Conservation (phyloP, 2,113 vertebrate genomes). For the Aphyosemion australe region DNA sequence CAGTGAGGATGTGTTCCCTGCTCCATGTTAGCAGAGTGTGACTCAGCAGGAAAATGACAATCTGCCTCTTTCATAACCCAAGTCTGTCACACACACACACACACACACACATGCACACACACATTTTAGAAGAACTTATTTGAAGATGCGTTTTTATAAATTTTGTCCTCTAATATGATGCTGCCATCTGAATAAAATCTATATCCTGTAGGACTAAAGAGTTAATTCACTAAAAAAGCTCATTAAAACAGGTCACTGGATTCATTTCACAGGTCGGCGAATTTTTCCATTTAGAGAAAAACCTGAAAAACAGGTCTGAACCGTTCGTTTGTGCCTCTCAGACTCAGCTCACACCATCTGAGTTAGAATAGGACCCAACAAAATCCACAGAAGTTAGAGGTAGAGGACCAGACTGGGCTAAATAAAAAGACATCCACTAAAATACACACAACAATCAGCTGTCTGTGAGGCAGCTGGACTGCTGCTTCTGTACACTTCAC, state of each 20-base stretch:
- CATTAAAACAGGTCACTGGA: background rate
- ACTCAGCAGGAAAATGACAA: constrained; percentile 61
- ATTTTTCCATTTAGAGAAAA: background rate
- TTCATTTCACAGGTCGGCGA: background rate
- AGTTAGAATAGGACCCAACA: too few species aligned
- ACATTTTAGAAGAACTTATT: constrained; percentile 12
- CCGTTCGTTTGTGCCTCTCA: background rate
- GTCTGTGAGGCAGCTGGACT: too few species aligned
- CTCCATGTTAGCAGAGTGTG: constrained; percentile 55
- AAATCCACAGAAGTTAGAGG: too few species aligned
- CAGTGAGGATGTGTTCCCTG: constrained; percentile 37
- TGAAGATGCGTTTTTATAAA: background rate
- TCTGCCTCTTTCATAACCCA: constrained; percentile 56
- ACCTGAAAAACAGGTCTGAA: background rate
- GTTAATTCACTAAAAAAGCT: too few species aligned
- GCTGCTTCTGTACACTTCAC: too few species aligned
- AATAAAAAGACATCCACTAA: too few species aligned
- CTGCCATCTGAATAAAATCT: background rate
- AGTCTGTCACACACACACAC: background rate
- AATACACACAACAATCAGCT: too few species aligned
- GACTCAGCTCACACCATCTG: background rate
- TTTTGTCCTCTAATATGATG: background rate
- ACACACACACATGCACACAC: too few species aligned
- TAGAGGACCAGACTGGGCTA: too few species aligned
- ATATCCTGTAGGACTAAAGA: background rate